phyloP scores from a whole-genome alignment of 2,113 vertebrate species.

The Trochalopteron elliotii region DNA sequence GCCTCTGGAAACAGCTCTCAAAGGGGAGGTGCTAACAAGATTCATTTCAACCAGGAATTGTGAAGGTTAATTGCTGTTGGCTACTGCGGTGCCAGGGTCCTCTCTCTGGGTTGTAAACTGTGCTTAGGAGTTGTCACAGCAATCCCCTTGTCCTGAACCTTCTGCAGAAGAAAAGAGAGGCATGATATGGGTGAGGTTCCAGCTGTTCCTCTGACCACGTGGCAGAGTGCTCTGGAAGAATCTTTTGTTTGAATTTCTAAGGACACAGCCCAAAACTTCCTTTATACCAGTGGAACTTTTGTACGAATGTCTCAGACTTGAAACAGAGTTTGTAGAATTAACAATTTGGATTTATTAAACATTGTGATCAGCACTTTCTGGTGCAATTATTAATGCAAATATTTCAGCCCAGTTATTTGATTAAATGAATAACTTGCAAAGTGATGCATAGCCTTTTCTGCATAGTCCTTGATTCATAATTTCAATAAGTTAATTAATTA shows the following conservation, averaged over 20 bases:
- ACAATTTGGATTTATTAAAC: slow-evolving; percentile 23
- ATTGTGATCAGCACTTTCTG: slow-evolving; percentile 25
- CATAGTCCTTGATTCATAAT: slow-evolving; percentile 11
- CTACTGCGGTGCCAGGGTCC: neutral
- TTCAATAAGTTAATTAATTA: slow-evolving; percentile 55
- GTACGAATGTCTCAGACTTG: accelerated
- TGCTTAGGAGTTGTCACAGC: neutral
- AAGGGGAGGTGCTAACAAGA: neutral
- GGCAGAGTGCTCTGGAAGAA: neutral
- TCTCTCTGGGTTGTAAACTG: neutral
- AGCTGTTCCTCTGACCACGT: neutral
- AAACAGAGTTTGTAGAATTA: slow-evolving; percentile 12
- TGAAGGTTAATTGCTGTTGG: neutral
- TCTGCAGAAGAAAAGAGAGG: neutral
- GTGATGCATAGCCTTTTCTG: slow-evolving; percentile 11
- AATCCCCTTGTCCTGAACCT: neutral
- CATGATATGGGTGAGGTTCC: neutral
- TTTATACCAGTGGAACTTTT: neutral
- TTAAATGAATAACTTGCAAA: slow-evolving; percentile 40
- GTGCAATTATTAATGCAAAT: slow-evolving; percentile 51
- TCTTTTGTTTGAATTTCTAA: neutral
- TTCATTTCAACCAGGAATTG: neutral
- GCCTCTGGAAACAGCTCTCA: neutral
- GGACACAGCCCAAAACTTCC: neutral
- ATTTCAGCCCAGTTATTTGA: slow-evolving; percentile 37